phyloP scores from a whole-genome alignment of 2,888 invertebrate genomes.

The Notodonta dromedarius region DNA sequence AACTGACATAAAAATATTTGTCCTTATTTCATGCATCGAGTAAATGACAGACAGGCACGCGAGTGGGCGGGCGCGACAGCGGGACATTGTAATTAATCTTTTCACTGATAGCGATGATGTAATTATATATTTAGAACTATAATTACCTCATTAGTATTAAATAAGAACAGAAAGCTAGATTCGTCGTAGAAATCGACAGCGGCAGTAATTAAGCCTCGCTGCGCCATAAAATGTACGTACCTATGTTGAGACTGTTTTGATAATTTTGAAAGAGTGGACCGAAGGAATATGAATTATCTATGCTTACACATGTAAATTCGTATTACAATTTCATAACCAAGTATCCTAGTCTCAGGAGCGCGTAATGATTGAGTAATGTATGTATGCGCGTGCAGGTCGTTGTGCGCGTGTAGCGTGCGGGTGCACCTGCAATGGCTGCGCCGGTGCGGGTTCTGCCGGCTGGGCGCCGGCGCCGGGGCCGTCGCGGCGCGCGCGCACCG shows the following conservation, averaged over 20 bases:
- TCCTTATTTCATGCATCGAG: too few relatives aligned
- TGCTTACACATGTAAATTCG: too few relatives aligned
- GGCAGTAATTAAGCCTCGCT: background rate
- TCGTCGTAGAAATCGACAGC: background rate
- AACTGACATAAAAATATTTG: too few relatives aligned
- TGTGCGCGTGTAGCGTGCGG: constrained; percentile 37
- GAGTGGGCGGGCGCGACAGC: constrained; percentile 19
- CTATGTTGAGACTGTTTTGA: background rate
- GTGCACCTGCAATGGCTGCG: constrained; percentile 45
- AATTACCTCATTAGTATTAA: constrained; percentile 33
- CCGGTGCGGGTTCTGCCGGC: constrained; percentile 43
- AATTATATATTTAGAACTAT: constrained; percentile 29
- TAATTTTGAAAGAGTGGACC: background rate
- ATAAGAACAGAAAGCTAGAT: constrained; percentile 10
- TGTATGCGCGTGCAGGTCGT: constrained; percentile 17
- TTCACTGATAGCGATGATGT: constrained; percentile 23
- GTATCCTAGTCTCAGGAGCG: too few relatives aligned
- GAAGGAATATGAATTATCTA: too few relatives aligned
- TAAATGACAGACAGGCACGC: constrained; percentile 15
- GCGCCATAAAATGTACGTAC: background rate
- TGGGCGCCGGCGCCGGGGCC: constrained; percentile 10
- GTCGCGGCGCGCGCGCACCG: constrained; percentile 17
- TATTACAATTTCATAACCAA: too few relatives aligned
- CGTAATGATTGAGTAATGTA: background rate
- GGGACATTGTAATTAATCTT: constrained; percentile 35